These are phyloP conservation scores for Pomatostomus ruficeps DNA, from an alignment of 2,113 vertebrate species.

Conservation along the genomic window DNA sequence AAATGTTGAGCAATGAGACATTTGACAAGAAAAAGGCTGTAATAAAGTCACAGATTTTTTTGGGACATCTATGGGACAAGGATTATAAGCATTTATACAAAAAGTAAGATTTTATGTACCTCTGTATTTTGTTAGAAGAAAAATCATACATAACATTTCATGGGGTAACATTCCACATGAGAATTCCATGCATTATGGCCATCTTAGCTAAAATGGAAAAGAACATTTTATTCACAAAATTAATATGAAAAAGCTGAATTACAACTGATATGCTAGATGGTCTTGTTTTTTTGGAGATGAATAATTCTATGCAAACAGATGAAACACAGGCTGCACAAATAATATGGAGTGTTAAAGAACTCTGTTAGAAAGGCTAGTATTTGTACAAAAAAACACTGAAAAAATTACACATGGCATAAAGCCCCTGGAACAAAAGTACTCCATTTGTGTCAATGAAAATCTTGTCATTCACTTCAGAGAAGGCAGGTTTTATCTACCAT, in stretches of 20 bases:
- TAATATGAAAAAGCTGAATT: not conserved
- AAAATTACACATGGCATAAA: not conserved
- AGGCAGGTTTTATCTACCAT: slow-evolving; percentile 10
- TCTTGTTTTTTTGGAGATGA: not conserved
- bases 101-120: not conserved
- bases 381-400: not conserved
- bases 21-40: not conserved
- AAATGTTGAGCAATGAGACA: not conserved
- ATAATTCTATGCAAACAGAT: not conserved
- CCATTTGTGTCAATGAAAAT: not conserved
- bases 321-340: not conserved
- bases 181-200: not conserved
- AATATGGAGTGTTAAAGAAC: not conserved
- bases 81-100: not conserved
- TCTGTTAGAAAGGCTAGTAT: not conserved
- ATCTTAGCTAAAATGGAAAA: not conserved
- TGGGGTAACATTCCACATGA: not conserved
- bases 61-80: not conserved
- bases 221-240: not conserved
- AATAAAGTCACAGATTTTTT: not conserved
- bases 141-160: not conserved
- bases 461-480: not conserved
- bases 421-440: not conserved
- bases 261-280: not conserved
- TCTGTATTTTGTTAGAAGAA: not conserved